Percentiles rank a stretch among this genome's conserved stretches.
Evolutionary conservation across 1,140 invertebrate species (phyloP).

Genomic region (Sinonovacula constricta): DNA sequence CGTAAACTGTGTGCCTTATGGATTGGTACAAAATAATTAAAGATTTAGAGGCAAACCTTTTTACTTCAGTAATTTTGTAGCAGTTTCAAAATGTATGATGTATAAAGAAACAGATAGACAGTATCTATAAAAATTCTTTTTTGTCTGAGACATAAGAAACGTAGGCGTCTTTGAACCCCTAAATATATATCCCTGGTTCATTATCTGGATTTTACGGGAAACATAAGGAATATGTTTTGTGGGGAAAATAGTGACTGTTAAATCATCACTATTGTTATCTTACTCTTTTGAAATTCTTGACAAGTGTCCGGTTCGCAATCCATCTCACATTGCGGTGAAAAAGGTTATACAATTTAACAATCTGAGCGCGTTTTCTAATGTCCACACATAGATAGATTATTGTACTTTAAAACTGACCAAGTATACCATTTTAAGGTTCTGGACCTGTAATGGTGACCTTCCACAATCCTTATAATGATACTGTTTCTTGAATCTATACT

Average conservation of each 20-base stretch:
- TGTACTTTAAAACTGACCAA: constrained; percentile 11
- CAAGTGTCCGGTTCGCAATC: not conserved
- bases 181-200: constrained; percentile 4
- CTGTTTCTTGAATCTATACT: too few species aligned
- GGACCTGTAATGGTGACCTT: too few species aligned
- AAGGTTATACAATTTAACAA: not conserved
- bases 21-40: constrained; percentile 13
- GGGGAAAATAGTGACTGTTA: constrained; percentile 4
- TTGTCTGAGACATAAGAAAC: not conserved
- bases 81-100: constrained; percentile 14
- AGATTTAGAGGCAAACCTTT: not conserved
- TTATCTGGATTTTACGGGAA: constrained; percentile 18
- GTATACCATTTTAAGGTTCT: constrained; percentile 17
- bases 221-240: not conserved
- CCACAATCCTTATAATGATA: too few species aligned
- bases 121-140: not conserved
- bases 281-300: constrained; percentile 17
- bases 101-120: constrained; percentile 6
- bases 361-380: not conserved
- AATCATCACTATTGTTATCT: constrained; percentile 2
- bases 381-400: not conserved
- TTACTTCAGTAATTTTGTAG: constrained; percentile 16
- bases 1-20: not conserved
- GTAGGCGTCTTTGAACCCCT: not conserved
- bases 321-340: constrained; percentile 5